Base-by-base conservation (phyloP, 2,888 invertebrate species). In the Drosophila anomelani region DNA sequence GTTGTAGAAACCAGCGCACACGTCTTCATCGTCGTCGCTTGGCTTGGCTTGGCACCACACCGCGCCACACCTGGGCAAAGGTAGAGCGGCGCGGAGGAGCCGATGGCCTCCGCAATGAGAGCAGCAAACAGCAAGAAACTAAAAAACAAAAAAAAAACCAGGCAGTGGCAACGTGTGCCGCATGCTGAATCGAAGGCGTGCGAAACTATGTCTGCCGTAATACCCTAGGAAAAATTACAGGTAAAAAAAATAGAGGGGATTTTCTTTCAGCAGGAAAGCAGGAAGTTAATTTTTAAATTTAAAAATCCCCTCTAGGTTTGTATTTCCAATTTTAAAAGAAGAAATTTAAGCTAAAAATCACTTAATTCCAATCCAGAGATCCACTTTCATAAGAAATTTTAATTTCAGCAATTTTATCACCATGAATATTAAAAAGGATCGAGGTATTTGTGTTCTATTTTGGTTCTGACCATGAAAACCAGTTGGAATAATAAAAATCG, bases 151-250 rank as follows among this genome's bases (percentile, higher is more conserved):
- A 32, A 41, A 44, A 41, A 44, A 57, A 46, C 9, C 39, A 60
- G 61, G 68, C 55, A 66, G 71, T 51, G 57, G 59, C 76, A 72
- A 81, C 88, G 89, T 85, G 89, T 76, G 72, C 46, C 76, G 85
- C 78, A 89, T 85, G 78, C 77, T 80, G 86, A 85, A 77, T 78
- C 70, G 76, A 75, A 81, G 88, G 89, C 89, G 85, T 85, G 85
- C 85, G 89, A 85, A 85, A 88, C 81, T 79, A 81, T 77, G 72
- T 54, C 63, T 64, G 67, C 67, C 43, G 13, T 36, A 20, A 75
- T 66, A 75, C 67, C 73, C 49, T 75, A 64, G 43, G 39, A 75
- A 57, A 58, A 34, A 7, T 23, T 2, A 34, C 8, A 59, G 49
- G 6, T n/a, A 12, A 20, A 3, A 3, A 15, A 12, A 34, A 34